These are phyloP conservation scores for Thalassoma bifasciatum DNA, from an alignment of 2,113 vertebrate genomes.

Conservation along the genomic window DNA sequence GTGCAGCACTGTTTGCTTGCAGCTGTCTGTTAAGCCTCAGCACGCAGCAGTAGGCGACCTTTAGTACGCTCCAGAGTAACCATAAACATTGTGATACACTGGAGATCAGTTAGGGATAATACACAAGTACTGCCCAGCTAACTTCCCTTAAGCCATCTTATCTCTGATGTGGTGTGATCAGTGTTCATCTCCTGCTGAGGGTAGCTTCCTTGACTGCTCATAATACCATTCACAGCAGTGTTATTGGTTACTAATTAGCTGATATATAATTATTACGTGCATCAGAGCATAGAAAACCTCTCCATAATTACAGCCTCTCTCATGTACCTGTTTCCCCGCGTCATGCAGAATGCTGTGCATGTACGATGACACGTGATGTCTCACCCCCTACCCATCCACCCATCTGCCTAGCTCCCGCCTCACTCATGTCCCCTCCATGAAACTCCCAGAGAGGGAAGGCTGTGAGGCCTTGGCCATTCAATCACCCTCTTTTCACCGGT, in stretches of 20 bases:
- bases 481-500: conserved; percentile 67
- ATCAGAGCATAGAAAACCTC: conserved; percentile 40
- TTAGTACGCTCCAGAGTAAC: conserved; percentile 39
- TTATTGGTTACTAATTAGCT: conserved; percentile 66
- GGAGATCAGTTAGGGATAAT: conserved; percentile 45
- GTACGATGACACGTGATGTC: conserved; percentile 24
- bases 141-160: conserved; percentile 37
- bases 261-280: conserved; percentile 59
- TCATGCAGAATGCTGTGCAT: conserved; percentile 17
- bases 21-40: conserved; percentile 40
- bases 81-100: conserved; percentile 53
- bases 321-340: conserved; percentile 5
- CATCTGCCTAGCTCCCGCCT: conserved; percentile 33
- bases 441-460: conserved; percentile 64
- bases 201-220: conserved; percentile 56
- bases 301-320: conserved; percentile 45
- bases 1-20: conserved; percentile 43
- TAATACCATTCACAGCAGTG: conserved; percentile 39
- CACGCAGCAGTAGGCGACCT: conserved; percentile 39
- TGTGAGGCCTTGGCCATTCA: conserved; percentile 66
- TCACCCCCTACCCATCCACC: conserved; percentile 18
- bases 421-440: conserved; percentile 55
- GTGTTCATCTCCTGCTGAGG: conserved; percentile 42
- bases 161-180: conserved; percentile 42
- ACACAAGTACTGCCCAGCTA: conserved; percentile 28